These are phyloP conservation scores for Apotomis capreana DNA, from an alignment of 2,888 invertebrate genomes.

Conservation along the genomic window DNA sequence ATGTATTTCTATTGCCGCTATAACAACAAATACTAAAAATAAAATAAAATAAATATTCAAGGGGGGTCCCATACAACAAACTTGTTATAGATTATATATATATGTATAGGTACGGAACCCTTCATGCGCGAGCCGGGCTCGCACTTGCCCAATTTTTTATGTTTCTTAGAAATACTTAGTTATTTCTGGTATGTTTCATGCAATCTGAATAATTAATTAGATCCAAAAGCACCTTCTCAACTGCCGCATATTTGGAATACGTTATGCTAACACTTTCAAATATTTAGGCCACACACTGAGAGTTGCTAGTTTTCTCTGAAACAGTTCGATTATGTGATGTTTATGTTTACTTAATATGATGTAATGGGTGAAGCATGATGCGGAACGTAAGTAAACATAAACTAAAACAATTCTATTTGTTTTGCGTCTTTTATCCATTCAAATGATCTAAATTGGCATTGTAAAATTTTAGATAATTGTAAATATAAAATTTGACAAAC, in stretches of 20 bases:
- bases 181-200: conserved; percentile 14
- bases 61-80: no score
- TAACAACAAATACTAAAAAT: no score
- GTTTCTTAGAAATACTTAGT: not conserved
- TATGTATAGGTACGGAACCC: no score
- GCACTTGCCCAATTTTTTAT: no score
- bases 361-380: not conserved
- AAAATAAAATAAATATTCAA: no score
- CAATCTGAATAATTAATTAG: conserved; percentile 21
- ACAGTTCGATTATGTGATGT: not conserved
- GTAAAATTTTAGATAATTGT: no score
- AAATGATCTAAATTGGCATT: no score
- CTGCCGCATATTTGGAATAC: conserved; percentile 12
- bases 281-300: conserved; percentile 12
- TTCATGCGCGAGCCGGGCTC: no score
- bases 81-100: no score
- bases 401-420: not conserved
- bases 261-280: not conserved
- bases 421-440: not conserved
- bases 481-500: no score
- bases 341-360: not conserved
- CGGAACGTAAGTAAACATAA: not conserved
- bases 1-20: no score
- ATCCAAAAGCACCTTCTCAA: not conserved
- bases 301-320: conserved; percentile 4